These are phyloP conservation scores for Ahaetulla prasina DNA, from an alignment of 2,113 vertebrate genomes.

Conservation along the genomic window DNA sequence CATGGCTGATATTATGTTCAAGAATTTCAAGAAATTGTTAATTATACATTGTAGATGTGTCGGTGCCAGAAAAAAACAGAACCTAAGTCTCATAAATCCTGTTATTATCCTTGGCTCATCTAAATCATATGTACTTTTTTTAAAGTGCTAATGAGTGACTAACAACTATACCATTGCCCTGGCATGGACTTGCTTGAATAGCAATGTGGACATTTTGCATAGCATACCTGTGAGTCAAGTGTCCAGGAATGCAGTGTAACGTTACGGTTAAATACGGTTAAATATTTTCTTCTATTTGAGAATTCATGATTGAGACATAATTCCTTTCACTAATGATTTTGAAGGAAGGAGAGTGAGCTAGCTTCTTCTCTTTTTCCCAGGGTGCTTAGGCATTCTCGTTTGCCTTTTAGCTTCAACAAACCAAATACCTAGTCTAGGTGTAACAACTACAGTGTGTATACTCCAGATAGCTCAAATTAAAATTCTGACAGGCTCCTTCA, in stretches of 20 bases:
- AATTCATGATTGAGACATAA: slow-evolving; percentile 51
- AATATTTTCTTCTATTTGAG: slow-evolving; percentile 15
- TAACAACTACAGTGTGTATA: background rate
- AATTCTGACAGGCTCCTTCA: background rate
- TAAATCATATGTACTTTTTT: slow-evolving; percentile 9
- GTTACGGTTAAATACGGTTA: slow-evolving; percentile 31
- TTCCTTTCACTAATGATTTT: slow-evolving; percentile 22
- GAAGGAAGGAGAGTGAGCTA: slow-evolving; percentile 8
- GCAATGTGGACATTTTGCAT: background rate
- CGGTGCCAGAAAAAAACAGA: slow-evolving; percentile 20
- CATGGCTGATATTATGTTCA: background rate
- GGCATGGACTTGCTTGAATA: background rate
- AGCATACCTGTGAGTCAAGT: slow-evolving; percentile 9
- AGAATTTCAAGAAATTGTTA: background rate
- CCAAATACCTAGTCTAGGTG: background rate
- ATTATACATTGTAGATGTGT: rapidly evolving
- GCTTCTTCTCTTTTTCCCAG: background rate
- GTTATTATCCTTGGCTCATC: background rate
- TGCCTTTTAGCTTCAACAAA: background rate
- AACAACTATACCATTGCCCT: slow-evolving; percentile 14
- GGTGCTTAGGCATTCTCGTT: background rate
- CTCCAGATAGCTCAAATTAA: background rate
- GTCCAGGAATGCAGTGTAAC: slow-evolving; percentile 21
- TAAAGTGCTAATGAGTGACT: background rate
- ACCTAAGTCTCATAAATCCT: slow-evolving; percentile 7